Evolutionary conservation across 2,888 invertebrate species (phyloP).

Genomic region (Yponomeuta malinellus): DNA sequence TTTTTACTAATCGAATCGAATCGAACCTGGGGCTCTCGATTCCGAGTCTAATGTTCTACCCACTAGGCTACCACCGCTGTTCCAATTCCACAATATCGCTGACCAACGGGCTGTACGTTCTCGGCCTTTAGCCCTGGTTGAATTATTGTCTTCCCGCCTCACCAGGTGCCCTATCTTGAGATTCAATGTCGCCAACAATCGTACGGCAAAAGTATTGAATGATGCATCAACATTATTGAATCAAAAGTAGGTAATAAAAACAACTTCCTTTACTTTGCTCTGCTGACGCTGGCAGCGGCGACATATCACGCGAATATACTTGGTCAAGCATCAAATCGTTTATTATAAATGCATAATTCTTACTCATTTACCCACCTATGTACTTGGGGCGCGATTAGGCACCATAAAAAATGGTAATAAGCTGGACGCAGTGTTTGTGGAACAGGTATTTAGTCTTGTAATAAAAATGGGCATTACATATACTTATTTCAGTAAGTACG

Average conservation of each 20-base stretch:
- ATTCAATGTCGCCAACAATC: no score
- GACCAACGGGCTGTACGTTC: no score
- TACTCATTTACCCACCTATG: background rate
- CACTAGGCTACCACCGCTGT: no score
- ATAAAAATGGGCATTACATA: background rate
- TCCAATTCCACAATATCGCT: no score
- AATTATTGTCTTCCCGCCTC: no score
- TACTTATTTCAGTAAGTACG: background rate
- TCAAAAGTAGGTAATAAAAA: background rate
- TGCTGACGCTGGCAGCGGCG: slow-evolving; percentile 5
- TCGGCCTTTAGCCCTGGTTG: no score
- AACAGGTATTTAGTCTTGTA: background rate
- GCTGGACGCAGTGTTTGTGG: background rate
- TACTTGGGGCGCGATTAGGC: background rate
- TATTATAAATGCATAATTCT: slow-evolving; percentile 34
- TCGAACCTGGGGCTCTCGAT: no score
- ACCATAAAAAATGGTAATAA: slow-evolving; percentile 5
- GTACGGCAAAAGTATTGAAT: no score
- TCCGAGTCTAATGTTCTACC: no score
- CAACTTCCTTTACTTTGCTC: background rate
- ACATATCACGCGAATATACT: slow-evolving; percentile 27
- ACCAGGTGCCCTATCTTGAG: no score
- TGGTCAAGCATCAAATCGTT: slow-evolving; percentile 26
- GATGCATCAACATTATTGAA: no score
- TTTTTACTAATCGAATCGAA: no score